phyloP scores from a whole-genome alignment of 2,113 vertebrate species.

The Cyprinodon brontotheroides region DNA sequence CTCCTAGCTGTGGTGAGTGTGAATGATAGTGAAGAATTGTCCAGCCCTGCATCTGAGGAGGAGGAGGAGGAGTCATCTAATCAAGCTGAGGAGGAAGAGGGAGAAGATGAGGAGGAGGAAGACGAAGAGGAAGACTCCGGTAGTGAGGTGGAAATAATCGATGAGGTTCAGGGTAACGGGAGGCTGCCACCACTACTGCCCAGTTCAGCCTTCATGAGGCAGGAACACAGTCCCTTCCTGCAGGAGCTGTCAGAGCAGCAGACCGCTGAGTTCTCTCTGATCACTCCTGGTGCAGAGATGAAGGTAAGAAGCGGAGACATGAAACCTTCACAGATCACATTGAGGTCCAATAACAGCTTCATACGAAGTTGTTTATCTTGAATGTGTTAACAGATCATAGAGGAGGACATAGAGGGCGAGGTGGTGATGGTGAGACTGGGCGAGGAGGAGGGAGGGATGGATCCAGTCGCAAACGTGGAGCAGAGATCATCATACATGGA shows the following conservation, averaged over 20 bases:
- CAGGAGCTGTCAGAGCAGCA: slow-evolving; percentile 64
- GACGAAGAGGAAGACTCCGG: slow-evolving; percentile 70
- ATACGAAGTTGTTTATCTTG: neutral
- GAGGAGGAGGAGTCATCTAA: slow-evolving; percentile 48
- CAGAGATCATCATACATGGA: slow-evolving; percentile 72
- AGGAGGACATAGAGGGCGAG: slow-evolving; percentile 63
- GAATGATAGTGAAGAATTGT: slow-evolving; percentile 79
- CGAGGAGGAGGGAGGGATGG: slow-evolving; percentile 37
- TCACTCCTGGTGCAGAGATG: slow-evolving; percentile 60
- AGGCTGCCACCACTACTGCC: slow-evolving; percentile 53
- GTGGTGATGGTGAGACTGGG: slow-evolving; percentile 74
- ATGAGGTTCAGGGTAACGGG: slow-evolving; percentile 77
- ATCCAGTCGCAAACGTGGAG: slow-evolving; percentile 58
- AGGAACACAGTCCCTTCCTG: slow-evolving; percentile 68
- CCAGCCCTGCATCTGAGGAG: slow-evolving; percentile 69
- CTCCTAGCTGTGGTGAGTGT: slow-evolving; percentile 80
- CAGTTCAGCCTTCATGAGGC: slow-evolving; percentile 61
- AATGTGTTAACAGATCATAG: slow-evolving; percentile 56
- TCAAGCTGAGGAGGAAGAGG: slow-evolving; percentile 55
- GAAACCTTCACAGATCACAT: neutral
- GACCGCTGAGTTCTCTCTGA: slow-evolving; percentile 68
- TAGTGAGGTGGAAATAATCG: slow-evolving; percentile 79
- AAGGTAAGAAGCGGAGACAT: slow-evolving; percentile 55
- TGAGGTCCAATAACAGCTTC: neutral
- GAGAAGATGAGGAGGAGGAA: slow-evolving; percentile 61